Evolutionary conservation across 2,888 invertebrate genomes (phyloP).

Genomic region (Yponomeuta malinellus): DNA sequence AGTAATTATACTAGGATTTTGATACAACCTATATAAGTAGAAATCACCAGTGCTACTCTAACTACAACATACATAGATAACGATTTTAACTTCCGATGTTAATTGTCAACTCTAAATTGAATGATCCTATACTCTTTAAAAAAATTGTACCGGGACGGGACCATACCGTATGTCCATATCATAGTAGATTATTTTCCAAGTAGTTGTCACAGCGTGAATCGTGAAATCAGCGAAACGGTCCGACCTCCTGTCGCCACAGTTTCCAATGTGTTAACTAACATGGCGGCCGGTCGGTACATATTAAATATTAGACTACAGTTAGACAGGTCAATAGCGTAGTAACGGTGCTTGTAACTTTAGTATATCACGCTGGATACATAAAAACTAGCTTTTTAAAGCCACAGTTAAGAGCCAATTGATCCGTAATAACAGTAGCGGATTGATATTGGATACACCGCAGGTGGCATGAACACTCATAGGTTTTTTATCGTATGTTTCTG

Average conservation of each 20-base stretch:
- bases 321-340: constrained; percentile 20
- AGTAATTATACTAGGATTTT: too few relatives aligned
- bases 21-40: too few relatives aligned
- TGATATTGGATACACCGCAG: neutral
- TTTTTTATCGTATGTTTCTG: neutral
- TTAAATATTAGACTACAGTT: constrained; percentile 67
- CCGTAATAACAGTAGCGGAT: neutral
- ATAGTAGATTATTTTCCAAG: neutral
- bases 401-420: neutral
- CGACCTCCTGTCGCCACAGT: constrained; percentile 10
- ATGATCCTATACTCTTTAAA: too few relatives aligned
- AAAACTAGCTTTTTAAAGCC: neutral
- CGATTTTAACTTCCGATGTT: too few relatives aligned
- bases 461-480: neutral
- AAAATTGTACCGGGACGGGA: too few relatives aligned
- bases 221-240: neutral
- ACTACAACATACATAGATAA: too few relatives aligned
- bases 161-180: too few relatives aligned
- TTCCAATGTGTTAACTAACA: constrained; percentile 39
- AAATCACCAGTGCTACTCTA: too few relatives aligned
- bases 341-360: constrained; percentile 1
- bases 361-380: neutral
- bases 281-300: constrained; percentile 38
- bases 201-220: neutral
- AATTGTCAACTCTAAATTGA: too few relatives aligned